Conservation (phyloP, 2,888 invertebrate species). For the Operophtera brumata region DNA sequence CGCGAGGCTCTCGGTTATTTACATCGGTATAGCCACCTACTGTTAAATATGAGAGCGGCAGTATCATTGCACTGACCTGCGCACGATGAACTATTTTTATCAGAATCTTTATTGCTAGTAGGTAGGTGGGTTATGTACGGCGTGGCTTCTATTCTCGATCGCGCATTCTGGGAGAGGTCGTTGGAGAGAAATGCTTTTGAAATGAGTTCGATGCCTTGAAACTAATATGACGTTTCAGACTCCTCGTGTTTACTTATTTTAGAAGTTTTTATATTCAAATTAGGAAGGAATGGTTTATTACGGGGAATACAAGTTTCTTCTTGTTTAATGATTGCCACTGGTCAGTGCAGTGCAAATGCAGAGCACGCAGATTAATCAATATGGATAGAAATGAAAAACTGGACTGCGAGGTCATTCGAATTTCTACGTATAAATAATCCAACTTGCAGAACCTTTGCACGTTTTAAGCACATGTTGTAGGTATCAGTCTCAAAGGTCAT, state of each 20-base stretch:
- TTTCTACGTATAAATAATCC: slow-evolving; percentile 9
- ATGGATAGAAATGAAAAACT: slow-evolving; percentile 34
- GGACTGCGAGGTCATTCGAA: slow-evolving; percentile 26
- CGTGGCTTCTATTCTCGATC: slow-evolving; percentile 29
- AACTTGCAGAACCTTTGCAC: slow-evolving; percentile 12
- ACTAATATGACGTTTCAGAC: slow-evolving; percentile 18
- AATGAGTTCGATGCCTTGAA: slow-evolving; percentile 37
- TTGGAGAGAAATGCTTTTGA: slow-evolving; percentile 23
- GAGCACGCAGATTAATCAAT: slow-evolving; percentile 27
- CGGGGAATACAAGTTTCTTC: no score
- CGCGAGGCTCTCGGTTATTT: slow-evolving; percentile 42
- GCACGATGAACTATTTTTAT: slow-evolving; percentile 40
- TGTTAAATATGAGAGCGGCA: slow-evolving; percentile 38
- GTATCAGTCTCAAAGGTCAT: not conserved
- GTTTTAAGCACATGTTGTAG: slow-evolving; percentile 1
- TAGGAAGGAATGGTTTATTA: no score
- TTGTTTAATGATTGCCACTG: not conserved
- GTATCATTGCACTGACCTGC: slow-evolving; percentile 55
- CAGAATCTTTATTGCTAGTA: slow-evolving; percentile 28
- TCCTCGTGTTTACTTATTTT: not conserved
- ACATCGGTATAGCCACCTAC: slow-evolving; percentile 42
- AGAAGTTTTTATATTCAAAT: no score
- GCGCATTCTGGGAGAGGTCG: slow-evolving; percentile 24
- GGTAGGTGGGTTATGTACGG: slow-evolving; percentile 21
- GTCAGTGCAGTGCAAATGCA: slow-evolving; percentile 16